Base-by-base conservation (phyloP, 2,888 invertebrate genomes). In the Drosophila demipolita region DNA sequence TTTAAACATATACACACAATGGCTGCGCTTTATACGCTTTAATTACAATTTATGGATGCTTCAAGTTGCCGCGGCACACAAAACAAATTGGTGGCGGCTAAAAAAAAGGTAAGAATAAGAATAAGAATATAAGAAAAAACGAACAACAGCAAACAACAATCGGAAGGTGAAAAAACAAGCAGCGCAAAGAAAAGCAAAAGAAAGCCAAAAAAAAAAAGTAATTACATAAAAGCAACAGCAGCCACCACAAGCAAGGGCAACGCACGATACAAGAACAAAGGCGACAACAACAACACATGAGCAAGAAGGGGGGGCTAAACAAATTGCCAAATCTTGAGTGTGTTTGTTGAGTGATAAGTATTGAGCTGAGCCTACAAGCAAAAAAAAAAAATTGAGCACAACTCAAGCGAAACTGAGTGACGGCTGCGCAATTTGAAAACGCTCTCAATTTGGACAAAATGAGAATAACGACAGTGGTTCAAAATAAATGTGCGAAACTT, bases 11-110 rank as follows among this genome's bases (percentile, higher is more conserved):
- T 9, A 20, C 26, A 45, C 32, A 59, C 26, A 73, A 54, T 48
- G 60, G 48, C 45, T 35, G 33, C 23, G 58, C 62, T 78, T 64
- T 73, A 79, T 79, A 68, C 66, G 55, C 74, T 71, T 75, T 87
- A 87, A 89, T 85, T 89, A 89, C 87, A 85, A 81, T 89, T 87
- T 77, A 83, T 89, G 75, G 75, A 87, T 79, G 79, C 82, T 69
- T 87, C 66, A 77, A 79, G 74, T 77, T 74, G 74, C 77, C 65
- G 68, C 73, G 66, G 78, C 60, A 58, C 40, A 86, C 60, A 66
- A 75, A 73, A 72, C 73, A 78, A 75, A 88, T 82, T 73, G 82
- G 66, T 74, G 67, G 53, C 76, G 52, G 53, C 52, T 33, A 45
- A n/a, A 49, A 62, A 81, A 87, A 29, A 29, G 23, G 77, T 59